Evolutionary conservation across 2,888 invertebrate genomes (phyloP).

Genomic region (Tanytarsus gracilentus): DNA sequence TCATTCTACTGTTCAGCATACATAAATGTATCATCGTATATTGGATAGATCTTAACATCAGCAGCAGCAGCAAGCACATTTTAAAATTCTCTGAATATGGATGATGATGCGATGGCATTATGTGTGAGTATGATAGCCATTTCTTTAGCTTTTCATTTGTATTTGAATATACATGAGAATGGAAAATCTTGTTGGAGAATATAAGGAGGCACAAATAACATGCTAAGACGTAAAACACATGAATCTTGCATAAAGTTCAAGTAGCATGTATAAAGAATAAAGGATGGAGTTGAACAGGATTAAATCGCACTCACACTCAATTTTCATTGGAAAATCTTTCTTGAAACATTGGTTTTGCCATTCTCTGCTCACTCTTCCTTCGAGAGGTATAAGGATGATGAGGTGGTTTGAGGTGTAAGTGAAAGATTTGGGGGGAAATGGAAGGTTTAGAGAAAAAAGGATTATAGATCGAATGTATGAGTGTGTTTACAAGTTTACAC

Average conservation of each 20-base stretch:
- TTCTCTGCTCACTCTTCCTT: not conserved
- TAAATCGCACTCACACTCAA: constrained; percentile 12
- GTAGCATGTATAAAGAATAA: not conserved
- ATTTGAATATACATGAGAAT: not conserved
- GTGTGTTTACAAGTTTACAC: too few relatives aligned
- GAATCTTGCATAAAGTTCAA: constrained; percentile 26
- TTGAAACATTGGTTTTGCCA: not conserved
- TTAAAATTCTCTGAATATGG: not conserved
- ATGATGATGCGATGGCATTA: not conserved
- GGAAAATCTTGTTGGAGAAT: constrained; percentile 7
- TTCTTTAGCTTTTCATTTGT: constrained; percentile 17
- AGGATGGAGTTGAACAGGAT: constrained; percentile 27
- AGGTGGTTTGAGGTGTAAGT: too few relatives aligned
- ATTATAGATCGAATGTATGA: too few relatives aligned
- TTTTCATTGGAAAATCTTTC: not conserved
- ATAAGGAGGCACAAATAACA: constrained; percentile 26
- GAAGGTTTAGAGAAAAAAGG: too few relatives aligned
- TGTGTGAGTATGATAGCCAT: constrained; percentile 17
- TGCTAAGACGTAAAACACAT: constrained; percentile 29
- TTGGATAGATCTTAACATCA: not conserved
- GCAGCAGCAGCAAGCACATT: not conserved
- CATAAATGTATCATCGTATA: constrained; percentile 23
- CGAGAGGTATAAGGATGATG: too few relatives aligned
- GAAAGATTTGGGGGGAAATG: too few relatives aligned
- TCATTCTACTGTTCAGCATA: constrained; percentile 25